Conservation (phyloP, 2,797 vertebrate species). For the Chaetodon trifasciatus region DNA sequence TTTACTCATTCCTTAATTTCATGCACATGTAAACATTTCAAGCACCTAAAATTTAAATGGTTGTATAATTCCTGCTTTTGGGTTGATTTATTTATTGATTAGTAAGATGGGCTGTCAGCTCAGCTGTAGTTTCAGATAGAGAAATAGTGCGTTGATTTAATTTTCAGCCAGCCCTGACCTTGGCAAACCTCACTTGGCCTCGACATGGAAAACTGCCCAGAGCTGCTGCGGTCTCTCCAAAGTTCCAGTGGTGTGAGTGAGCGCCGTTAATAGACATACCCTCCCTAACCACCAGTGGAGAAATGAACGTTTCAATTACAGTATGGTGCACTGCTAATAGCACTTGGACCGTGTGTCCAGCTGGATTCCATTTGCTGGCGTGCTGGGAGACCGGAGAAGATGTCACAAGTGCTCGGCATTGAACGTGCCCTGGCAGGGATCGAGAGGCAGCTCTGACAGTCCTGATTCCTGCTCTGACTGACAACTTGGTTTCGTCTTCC, state of each 20-base stretch:
- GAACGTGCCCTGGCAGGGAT: slow-evolving; percentile 81
- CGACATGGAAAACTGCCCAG: slow-evolving; percentile 55
- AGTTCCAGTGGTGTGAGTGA: slow-evolving; percentile 64
- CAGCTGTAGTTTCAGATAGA: slow-evolving; percentile 32
- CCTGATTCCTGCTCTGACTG: slow-evolving; percentile 70
- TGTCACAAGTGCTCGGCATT: slow-evolving; percentile 69
- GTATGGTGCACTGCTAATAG: slow-evolving; percentile 72
- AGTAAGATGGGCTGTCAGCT: slow-evolving; percentile 31
- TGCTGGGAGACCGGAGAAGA: slow-evolving; percentile 69
- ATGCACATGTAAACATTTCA: not conserved
- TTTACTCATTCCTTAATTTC: not conserved
- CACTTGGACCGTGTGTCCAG: slow-evolving; percentile 67
- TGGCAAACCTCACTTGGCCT: slow-evolving; percentile 55
- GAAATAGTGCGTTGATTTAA: slow-evolving; percentile 55
- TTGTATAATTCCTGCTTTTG: not conserved
- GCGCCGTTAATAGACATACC: slow-evolving; percentile 68
- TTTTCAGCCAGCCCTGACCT: slow-evolving; percentile 65
- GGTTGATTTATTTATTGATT: slow-evolving; percentile 32
- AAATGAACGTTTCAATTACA: slow-evolving; percentile 77
- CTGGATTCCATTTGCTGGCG: slow-evolving; percentile 82
- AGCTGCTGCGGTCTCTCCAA: slow-evolving; percentile 55
- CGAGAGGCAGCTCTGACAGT: slow-evolving; percentile 48
- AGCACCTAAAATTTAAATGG: not conserved
- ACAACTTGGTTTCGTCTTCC: slow-evolving; percentile 68
- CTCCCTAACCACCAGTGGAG: slow-evolving; percentile 62